Evolutionary conservation across 2,797 vertebrate genomes (phyloP).

Genomic region (Scleropages formosus): DNA sequence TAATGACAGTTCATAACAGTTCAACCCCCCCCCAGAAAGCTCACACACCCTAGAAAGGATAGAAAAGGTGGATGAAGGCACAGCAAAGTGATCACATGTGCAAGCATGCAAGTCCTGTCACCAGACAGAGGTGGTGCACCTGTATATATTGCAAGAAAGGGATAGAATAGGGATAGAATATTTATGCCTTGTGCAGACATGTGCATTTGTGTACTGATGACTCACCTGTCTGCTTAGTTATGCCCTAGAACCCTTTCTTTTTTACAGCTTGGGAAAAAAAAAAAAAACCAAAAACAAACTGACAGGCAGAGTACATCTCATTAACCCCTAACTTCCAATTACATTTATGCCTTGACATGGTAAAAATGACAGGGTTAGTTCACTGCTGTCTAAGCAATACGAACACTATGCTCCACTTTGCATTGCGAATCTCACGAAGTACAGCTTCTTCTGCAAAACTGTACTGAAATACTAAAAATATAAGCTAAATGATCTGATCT

Average conservation of each 20-base stretch:
- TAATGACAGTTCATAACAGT: no score
- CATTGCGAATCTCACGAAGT: no score
- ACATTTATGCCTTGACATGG: background rate
- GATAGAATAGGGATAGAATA: conserved; percentile 22
- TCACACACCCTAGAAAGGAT: no score
- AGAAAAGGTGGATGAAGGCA: background rate
- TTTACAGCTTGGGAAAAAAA: background rate
- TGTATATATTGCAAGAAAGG: conserved; percentile 35
- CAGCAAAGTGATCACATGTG: background rate
- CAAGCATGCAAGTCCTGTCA: conserved; percentile 27
- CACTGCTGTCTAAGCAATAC: no score
- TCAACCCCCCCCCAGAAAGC: no score
- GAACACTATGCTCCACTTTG: no score
- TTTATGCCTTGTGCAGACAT: conserved; percentile 33
- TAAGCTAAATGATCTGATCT: background rate
- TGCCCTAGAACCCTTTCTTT: conserved; percentile 13
- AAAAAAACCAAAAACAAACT: conserved; percentile 10
- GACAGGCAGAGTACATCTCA: background rate
- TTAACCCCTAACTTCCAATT: background rate
- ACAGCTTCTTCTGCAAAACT: no score
- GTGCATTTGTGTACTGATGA: conserved; percentile 33
- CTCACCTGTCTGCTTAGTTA: conserved; percentile 27
- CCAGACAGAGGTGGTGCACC: conserved; percentile 38
- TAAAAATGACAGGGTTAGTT: background rate
- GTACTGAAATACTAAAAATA: background rate